Conservation (phyloP, 2,797 vertebrate genomes). For the Thaleichthys pacificus region DNA sequence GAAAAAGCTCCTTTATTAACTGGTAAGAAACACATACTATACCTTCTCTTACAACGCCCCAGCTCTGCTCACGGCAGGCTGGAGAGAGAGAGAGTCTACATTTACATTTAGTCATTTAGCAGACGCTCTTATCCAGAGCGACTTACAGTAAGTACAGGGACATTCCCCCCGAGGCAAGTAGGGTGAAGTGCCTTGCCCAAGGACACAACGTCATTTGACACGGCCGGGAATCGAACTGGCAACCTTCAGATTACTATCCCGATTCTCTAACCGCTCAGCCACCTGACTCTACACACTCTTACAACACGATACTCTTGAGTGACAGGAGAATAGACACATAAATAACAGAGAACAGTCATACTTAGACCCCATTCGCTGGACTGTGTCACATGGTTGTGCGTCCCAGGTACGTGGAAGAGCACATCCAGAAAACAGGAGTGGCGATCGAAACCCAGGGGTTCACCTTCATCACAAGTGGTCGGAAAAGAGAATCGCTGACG, state of each 20-base stretch:
- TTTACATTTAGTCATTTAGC: no score
- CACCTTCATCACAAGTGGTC: slow-evolving; percentile 80
- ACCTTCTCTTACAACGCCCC: slow-evolving; percentile 7
- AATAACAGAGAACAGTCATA: not conserved
- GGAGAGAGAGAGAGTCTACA: not conserved
- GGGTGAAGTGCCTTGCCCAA: no score
- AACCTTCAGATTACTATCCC: no score
- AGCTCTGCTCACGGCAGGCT: not conserved
- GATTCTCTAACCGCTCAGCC: no score
- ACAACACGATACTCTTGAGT: not conserved
- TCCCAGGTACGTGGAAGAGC: slow-evolving; percentile 81
- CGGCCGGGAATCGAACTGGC: no score
- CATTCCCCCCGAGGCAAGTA: no score
- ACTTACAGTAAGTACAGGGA: no score
- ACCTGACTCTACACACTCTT: not conserved
- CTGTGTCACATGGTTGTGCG: not conserved
- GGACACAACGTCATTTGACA: no score
- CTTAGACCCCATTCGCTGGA: not conserved
- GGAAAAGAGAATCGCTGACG: slow-evolving; percentile 80
- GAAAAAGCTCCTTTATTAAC: slow-evolving; percentile 84
- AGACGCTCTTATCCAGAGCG: no score
- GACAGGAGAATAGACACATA: not conserved
- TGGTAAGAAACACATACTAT: slow-evolving; percentile 65
- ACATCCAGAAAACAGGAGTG: slow-evolving; percentile 82
- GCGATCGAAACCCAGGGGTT: slow-evolving; percentile 84